Percentiles rank a stretch among this genome's conserved stretches.
Conservation (phyloP, 2,113 vertebrate species). For the Lagopus muta region DNA sequence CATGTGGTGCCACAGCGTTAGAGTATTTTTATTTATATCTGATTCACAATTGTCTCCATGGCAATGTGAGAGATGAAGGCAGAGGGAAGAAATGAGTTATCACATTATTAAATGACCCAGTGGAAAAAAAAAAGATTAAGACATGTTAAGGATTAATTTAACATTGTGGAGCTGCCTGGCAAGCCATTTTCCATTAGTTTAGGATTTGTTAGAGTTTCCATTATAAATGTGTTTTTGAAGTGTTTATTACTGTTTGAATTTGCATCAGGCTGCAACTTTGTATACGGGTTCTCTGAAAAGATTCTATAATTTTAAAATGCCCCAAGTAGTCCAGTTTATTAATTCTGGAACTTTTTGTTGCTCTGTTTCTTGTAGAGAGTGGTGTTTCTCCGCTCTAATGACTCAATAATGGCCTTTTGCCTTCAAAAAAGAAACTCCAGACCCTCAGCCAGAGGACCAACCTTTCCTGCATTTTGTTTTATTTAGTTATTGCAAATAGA, state of each 20-base stretch:
- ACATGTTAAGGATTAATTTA: constrained; percentile 66
- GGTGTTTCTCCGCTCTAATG: not conserved
- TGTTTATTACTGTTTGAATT: constrained; percentile 22
- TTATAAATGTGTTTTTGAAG: constrained; percentile 25
- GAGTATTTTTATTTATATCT: constrained; percentile 84
- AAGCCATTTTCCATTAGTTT: constrained; percentile 25
- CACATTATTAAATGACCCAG: constrained; percentile 74
- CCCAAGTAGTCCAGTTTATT: constrained; percentile 5
- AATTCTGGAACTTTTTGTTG: constrained; percentile 35
- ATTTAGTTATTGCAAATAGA: not conserved
- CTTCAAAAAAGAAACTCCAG: not conserved
- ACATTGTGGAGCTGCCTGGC: constrained; percentile 37
- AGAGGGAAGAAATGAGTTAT: constrained; percentile 64
- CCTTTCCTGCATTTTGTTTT: not conserved
- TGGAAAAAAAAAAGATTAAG: constrained; percentile 55
- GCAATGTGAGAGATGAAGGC: constrained; percentile 71
- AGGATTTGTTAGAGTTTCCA: constrained; percentile 50
- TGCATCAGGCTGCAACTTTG: constrained; percentile 32
- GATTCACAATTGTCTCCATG: constrained; percentile 81
- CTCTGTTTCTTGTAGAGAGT: not conserved
- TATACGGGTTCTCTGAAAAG: constrained; percentile 18
- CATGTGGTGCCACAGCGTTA: constrained; percentile 74
- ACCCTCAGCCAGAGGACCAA: not conserved
- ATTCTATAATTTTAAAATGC: constrained; percentile 35
- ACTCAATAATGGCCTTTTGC: not conserved